Base-by-base conservation (phyloP, 2,113 vertebrate species). In the Prochilodus magdalenae region DNA sequence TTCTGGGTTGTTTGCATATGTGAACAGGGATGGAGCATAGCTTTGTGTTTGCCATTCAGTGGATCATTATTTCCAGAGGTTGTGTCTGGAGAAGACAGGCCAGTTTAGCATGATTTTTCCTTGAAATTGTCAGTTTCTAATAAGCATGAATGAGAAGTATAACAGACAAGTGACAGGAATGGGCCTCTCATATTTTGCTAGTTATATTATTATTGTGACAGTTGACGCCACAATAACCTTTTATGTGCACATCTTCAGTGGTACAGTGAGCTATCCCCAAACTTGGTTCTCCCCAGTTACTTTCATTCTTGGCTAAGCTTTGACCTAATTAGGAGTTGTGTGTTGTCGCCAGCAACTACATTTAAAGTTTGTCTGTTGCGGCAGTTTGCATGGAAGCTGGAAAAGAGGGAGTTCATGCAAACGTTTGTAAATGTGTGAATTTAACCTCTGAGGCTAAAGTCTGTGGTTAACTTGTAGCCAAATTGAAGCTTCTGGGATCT, bases 51-150 rank as follows among this genome's bases (percentile, higher is more conserved):
- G 2, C 16, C 12, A 1, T 47, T 53, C 51, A 67, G 44, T 79
- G 72, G n/a, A 63, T 79, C 40, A 78, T 33, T 51, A 26, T 57
- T 5, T 74, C 26, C 67, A 24, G 26, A 53, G 26, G 44, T n/a
- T 60, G 53, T 22, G 8, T 36, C 85, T 36, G 53, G n/a, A 65
- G 40, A 49, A 88, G 91, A 87, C 70, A 7, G 77, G 83, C 92
- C 90, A 87, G 92, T 93, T 91, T 74, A 85, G 59, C 86, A 73
- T 79, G 88, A 84, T 88, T 70, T 20, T 22, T 36, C 62, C 49
- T 16, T 40, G 30, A 44, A 36, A 51, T 30, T 76, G 66, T 60
- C 73, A 27, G 69, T 77, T 77, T 69, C n/a, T 60, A 29, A 80
- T 55, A 70, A 36, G 75, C 27, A 30, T 33, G 63, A 67, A 7